Conservation (phyloP, 1,140 invertebrate genomes). For the Leptinotarsa lineolata region DNA sequence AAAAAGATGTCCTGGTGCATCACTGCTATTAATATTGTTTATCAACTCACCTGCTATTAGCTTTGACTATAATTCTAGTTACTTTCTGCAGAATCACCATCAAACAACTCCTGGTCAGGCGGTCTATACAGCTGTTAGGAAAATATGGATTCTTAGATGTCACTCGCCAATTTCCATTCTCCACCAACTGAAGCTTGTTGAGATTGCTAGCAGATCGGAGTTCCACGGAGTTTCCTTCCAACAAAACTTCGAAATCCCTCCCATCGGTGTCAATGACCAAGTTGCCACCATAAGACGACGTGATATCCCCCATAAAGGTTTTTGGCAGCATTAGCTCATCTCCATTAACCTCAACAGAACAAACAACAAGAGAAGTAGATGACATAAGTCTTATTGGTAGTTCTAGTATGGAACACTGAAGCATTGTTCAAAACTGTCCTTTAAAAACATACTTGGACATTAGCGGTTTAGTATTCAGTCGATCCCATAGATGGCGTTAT, state of each 20-base stretch:
- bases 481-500: too few species aligned
- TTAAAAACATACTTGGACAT: too few species aligned
- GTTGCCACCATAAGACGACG: constrained; percentile 90
- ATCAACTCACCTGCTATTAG: constrained; percentile 19
- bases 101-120: constrained; percentile 72
- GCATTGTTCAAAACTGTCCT: too few species aligned
- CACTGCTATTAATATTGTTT: too few species aligned
- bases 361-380: too few species aligned
- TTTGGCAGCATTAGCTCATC: constrained; percentile 59
- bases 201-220: constrained; percentile 36
- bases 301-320: constrained; percentile 84
- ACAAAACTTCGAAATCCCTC: constrained; percentile 34
- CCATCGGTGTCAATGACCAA: constrained; percentile 59
- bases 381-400: too few species aligned
- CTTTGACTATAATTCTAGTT: constrained; percentile 65
- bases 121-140: constrained; percentile 32
- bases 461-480: too few species aligned
- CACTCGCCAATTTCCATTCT: constrained; percentile 49
- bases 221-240: constrained; percentile 41
- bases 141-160: constrained; percentile 30
- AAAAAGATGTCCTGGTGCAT: too few species aligned
- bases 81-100: constrained; percentile 91
- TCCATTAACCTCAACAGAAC: constrained; percentile 1
- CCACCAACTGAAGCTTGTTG: constrained; percentile 62
- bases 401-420: too few species aligned